Evolutionary conservation across 2,888 invertebrate genomes (phyloP).

Genomic region (Anarsia innoxiella): DNA sequence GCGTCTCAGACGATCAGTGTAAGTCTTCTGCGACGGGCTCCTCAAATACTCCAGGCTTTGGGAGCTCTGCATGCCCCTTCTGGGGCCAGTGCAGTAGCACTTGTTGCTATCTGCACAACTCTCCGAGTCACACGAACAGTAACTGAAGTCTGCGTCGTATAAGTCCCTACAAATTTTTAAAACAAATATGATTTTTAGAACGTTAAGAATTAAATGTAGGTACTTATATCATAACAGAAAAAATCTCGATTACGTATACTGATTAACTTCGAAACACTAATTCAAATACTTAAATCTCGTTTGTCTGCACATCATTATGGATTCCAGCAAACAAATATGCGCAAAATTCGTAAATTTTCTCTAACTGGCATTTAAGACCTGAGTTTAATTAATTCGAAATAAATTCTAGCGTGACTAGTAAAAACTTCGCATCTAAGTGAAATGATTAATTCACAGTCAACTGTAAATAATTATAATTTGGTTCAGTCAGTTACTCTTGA

Average conservation of each 20-base stretch:
- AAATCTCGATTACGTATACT: no score
- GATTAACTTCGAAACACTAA: no score
- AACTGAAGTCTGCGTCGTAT: conserved; percentile 62
- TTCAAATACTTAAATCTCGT: no score
- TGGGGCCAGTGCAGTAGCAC: conserved; percentile 82
- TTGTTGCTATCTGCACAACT: conserved; percentile 91
- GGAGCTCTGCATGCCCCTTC: conserved; percentile 46
- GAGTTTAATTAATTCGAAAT: conserved; percentile 1
- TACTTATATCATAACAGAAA: no score
- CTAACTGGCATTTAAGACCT: conserved; percentile 5
- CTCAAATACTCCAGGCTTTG: conserved; percentile 73
- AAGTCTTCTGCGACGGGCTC: conserved; percentile 60
- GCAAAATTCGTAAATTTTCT: neutral
- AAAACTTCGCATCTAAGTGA: conserved; percentile 24
- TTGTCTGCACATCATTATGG: no score
- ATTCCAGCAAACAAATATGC: no score
- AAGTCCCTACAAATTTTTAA: no score
- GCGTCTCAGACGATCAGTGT: conserved; percentile 51
- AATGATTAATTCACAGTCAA: conserved; percentile 42
- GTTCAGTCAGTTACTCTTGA: conserved; percentile 59
- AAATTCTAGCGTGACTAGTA: conserved; percentile 8
- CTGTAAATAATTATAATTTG: conserved; percentile 61
- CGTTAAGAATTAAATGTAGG: no score
- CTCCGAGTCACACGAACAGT: conserved; percentile 89
- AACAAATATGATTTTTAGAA: no score